Base-by-base conservation (phyloP, 2,888 invertebrate species). In the Netelia melanura region DNA sequence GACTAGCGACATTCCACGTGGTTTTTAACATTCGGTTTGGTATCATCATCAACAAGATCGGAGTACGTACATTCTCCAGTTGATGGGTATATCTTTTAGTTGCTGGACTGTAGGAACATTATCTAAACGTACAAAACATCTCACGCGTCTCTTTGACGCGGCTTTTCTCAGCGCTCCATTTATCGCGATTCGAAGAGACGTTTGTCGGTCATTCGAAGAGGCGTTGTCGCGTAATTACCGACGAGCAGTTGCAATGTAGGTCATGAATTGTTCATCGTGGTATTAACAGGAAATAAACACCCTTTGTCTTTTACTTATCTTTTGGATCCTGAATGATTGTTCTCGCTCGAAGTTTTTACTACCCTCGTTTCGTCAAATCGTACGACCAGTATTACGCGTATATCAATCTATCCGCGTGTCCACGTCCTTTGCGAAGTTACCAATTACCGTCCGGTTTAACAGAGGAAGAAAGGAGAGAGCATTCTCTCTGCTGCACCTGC, bases 141-240 rank as follows among this genome's bases (percentile, higher is more conserved):
- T 17, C 17, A 65, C 43, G 80, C 56, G 17, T 38, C 11, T 61
- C 48, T 52, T 11, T 23, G 17, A 11, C 52, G 14, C 25, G 30
- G 21, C 54, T 43, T 54, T 52, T 25, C 52, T 43, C 58, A 48
- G 8, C 70, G 9, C 76, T 83, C 89, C 86, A 89, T 91, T 89
- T 88, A 89, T 87, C 88, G 89, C 3, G 91, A 92, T 91, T 91
- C 88, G 88, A 90, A 88, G 88, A 85, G 89, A 90, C 89, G 89
- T 91, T 91, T 90, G 88, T 90, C 89, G 90, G 89, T 87, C 89
- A 90, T 90, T 89, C 89, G 88, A 87, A 86, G 90, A 87, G 87
- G 89, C 91, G 88, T 92, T 92, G 91, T 90, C 92, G 91, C 91
- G 90, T 92, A 92, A 93, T 93, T 93, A 93, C 89, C 89, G 88